Evolutionary conservation across 2,113 vertebrate genomes (phyloP).

Genomic region (Monarcha castaneiventris): DNA sequence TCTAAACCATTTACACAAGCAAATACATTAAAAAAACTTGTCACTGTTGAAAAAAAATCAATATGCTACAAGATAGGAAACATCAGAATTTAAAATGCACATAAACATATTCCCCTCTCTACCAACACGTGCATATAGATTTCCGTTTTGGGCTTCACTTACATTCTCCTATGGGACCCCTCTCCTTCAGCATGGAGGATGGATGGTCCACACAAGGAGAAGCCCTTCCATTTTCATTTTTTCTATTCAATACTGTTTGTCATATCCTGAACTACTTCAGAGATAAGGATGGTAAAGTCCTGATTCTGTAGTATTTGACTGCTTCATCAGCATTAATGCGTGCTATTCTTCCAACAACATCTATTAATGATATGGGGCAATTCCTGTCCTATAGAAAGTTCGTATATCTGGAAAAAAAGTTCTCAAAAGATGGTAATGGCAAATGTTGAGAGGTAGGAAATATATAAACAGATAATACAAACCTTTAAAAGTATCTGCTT

Average conservation of each 20-base stretch:
- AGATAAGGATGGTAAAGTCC: not conserved
- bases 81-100: not conserved
- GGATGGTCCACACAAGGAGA: not conserved
- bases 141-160: not conserved
- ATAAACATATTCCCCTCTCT: not conserved
- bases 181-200: not conserved
- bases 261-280: not conserved
- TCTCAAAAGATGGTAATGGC: not conserved
- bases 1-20: not conserved
- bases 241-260: not conserved
- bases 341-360: not conserved
- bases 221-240: not conserved
- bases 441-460: not conserved
- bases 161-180: accelerated
- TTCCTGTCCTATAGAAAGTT: not conserved
- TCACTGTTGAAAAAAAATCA: not conserved
- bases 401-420: accelerated
- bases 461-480: not conserved
- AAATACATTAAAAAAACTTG: not conserved
- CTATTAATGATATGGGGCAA: not conserved
- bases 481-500: not conserved
- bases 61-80: not conserved
- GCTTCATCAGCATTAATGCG: accelerated
- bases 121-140: accelerated
- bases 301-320: not conserved